Conservation (phyloP, 2,113 vertebrate genomes). For the Oxyruncus cristatus region DNA sequence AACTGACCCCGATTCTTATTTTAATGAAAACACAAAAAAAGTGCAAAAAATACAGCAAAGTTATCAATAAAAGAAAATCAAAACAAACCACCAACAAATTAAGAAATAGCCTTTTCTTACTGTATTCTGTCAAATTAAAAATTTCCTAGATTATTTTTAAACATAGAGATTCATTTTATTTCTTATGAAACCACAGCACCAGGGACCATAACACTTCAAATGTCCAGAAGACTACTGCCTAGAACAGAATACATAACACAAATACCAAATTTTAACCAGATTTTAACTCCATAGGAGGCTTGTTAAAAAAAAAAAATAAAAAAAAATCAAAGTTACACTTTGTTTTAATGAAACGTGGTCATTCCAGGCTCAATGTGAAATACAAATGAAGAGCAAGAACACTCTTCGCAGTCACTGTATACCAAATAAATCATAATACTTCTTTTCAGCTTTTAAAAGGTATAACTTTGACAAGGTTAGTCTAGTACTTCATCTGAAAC, state of each 20-base stretch:
- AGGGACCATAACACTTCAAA: background rate
- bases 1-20: background rate
- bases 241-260: background rate
- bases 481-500: background rate
- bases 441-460: background rate
- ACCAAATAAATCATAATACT: background rate
- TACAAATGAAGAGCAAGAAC: background rate
- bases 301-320: background rate
- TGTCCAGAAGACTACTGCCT: background rate
- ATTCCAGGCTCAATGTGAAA: background rate
- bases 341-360: background rate
- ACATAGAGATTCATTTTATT: background rate
- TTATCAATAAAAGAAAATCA: background rate
- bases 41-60: background rate
- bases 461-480: background rate
- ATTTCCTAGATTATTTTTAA: background rate
- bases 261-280: background rate
- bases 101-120: background rate
- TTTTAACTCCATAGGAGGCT: background rate
- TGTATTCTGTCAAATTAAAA: background rate
- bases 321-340: background rate
- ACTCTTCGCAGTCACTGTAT: background rate
- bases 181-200: background rate
- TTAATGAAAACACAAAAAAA: background rate
- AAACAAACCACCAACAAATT: background rate